Percentiles rank a stretch among this genome's conserved stretches.
These are phyloP conservation scores for Dendroctonus valens DNA, from an alignment of 1,140 invertebrate species.

Conservation along the genomic window DNA sequence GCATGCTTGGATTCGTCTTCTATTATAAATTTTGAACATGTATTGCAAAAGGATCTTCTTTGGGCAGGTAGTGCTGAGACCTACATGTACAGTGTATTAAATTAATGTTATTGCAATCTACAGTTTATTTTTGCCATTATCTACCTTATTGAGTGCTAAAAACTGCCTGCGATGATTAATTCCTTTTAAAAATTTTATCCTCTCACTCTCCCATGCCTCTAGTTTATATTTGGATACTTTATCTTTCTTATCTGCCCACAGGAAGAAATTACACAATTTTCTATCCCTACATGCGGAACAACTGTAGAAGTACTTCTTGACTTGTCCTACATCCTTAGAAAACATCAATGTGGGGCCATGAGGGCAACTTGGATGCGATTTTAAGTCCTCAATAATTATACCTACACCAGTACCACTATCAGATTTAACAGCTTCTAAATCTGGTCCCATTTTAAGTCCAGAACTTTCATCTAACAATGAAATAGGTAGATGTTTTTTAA, in stretches of 20 bases:
- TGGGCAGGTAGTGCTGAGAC: constrained; percentile 40
- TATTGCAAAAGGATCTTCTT: constrained; percentile 62
- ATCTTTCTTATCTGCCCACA: constrained; percentile 56
- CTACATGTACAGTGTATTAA: constrained; percentile 47
- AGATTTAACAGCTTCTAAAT: too few species aligned
- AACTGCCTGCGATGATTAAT: constrained; percentile 57
- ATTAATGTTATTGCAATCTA: neutral
- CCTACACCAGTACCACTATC: too few species aligned
- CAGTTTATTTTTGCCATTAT: constrained; percentile 9
- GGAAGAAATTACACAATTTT: constrained; percentile 70
- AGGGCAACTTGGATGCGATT: constrained; percentile 56
- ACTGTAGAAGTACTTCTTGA: constrained; percentile 60
- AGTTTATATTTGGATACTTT: constrained; percentile 52
- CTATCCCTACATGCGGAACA: constrained; percentile 77
- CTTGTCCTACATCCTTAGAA: constrained; percentile 51
- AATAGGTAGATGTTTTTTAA: too few species aligned
- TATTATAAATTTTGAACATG: constrained; percentile 61
- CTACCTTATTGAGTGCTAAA: constrained; percentile 52
- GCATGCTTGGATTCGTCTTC: constrained; percentile 53
- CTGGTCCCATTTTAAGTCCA: too few species aligned
- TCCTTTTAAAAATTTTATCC: constrained; percentile 52
- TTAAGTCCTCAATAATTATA: constrained; percentile 42
- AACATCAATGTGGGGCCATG: constrained; percentile 73
- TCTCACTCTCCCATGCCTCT: constrained; percentile 54
- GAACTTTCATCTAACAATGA: too few species aligned